Evolutionary conservation across 2,113 vertebrate genomes (phyloP).

Genomic region (Saguinus midas): DNA sequence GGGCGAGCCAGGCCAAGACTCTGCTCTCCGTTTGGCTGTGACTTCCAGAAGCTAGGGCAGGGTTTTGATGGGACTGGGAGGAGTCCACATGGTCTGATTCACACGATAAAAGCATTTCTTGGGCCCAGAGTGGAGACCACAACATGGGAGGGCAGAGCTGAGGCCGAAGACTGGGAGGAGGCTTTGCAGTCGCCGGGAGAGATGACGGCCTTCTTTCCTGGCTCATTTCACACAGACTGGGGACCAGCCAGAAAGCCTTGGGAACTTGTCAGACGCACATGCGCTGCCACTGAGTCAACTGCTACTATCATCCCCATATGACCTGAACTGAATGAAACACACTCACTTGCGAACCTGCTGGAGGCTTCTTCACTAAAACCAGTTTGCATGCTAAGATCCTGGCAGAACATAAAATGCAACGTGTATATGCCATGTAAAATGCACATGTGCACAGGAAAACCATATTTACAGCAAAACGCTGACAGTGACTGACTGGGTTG

Average conservation of each 20-base stretch:
- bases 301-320: not conserved
- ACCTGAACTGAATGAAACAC: not conserved
- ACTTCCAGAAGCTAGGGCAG: not conserved
- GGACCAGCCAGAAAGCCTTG: not conserved
- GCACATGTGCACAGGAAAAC: fast-evolving
- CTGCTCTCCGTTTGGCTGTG: not conserved
- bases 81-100: not conserved
- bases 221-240: not conserved
- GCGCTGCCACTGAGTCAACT: not conserved
- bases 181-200: not conserved
- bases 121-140: not conserved
- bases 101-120: not conserved
- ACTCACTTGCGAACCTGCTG: not conserved
- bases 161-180: not conserved
- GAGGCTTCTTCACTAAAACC: not conserved
- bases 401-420: fast-evolving
- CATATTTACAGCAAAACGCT: not conserved
- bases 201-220: not conserved
- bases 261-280: not conserved
- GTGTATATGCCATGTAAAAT: fast-evolving
- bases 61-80: not conserved
- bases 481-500: not conserved
- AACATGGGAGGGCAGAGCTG: not conserved
- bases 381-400: fast-evolving
- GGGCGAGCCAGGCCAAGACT: not conserved